phyloP scores from a whole-genome alignment of 2,113 vertebrate genomes.

The Chiloscyllium plagiosum region DNA sequence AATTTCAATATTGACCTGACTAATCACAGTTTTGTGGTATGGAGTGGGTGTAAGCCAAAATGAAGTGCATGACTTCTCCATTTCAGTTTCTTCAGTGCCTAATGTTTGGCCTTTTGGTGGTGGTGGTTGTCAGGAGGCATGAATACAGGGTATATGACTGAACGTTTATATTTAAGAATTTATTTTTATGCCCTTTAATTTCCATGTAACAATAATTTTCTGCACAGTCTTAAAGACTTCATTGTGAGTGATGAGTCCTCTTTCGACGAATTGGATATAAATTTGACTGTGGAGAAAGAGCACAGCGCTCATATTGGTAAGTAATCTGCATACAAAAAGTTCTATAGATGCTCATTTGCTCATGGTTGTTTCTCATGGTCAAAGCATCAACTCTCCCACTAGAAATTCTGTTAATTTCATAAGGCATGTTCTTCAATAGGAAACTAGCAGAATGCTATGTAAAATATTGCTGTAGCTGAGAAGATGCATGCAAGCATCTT shows the following conservation, averaged over 20 bases:
- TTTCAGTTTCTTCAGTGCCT: not conserved
- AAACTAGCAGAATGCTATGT: not conserved
- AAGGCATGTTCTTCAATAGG: not conserved
- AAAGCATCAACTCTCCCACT: not conserved
- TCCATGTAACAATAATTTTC: not conserved
- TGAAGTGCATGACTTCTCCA: not conserved
- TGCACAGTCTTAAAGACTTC: constrained; percentile 30
- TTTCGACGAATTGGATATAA: constrained; percentile 37
- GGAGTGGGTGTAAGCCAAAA: not conserved
- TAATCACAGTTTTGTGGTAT: not conserved
- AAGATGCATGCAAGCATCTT: not conserved
- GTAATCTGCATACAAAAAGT: not conserved
- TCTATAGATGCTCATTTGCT: not conserved
- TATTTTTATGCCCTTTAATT: not conserved
- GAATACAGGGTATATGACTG: not conserved
- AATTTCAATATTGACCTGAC: not conserved
- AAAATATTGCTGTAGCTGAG: not conserved
- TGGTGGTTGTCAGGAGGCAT: not conserved
- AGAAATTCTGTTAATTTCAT: not conserved
- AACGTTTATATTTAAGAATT: constrained; percentile 20
- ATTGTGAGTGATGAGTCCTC: constrained; percentile 34
- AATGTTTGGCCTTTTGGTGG: not conserved
- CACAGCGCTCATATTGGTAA: constrained; percentile 49
- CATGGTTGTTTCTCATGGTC: not conserved
- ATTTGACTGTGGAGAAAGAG: not conserved